These are phyloP conservation scores for Bucco capensis DNA, from an alignment of 2,113 vertebrate genomes.

Conservation along the genomic window DNA sequence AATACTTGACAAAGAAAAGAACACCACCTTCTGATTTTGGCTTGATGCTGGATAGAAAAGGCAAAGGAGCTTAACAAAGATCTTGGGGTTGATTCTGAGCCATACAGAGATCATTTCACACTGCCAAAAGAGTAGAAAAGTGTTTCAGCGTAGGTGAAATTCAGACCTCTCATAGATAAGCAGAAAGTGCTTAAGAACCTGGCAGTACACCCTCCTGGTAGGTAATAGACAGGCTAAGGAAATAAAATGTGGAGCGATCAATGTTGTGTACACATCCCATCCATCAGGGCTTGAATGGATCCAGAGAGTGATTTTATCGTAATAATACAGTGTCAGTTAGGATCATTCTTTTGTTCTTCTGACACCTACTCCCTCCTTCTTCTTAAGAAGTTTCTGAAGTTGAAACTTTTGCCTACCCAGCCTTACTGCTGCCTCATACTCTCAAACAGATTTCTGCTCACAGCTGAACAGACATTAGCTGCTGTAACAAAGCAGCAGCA, in stretches of 20 bases:
- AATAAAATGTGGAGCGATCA: not conserved
- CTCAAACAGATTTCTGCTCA: constrained; percentile 37
- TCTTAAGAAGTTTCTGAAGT: not conserved
- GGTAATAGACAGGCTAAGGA: not conserved
- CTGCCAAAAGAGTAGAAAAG: not conserved
- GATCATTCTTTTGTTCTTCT: not conserved
- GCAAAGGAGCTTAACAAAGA: not conserved
- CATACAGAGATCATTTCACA: not conserved
- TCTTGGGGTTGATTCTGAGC: not conserved
- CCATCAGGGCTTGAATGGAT: not conserved
- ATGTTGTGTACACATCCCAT: not conserved
- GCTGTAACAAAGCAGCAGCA: constrained; percentile 20
- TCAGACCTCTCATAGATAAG: not conserved
- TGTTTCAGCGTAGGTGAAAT: not conserved
- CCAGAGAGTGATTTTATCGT: not conserved
- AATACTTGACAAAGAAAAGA: not conserved
- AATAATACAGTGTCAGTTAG: not conserved
- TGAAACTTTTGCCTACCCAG: not conserved
- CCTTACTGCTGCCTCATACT: not conserved
- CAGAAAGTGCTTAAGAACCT: not conserved
- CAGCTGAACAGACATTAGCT: constrained; percentile 9
- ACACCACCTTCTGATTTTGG: not conserved
- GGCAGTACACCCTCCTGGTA: not conserved
- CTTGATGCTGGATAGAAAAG: not conserved
- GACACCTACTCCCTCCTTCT: not conserved